These are phyloP conservation scores for Lepus europaeus DNA, from an alignment of 2,113 vertebrate species.

Conservation along the genomic window DNA sequence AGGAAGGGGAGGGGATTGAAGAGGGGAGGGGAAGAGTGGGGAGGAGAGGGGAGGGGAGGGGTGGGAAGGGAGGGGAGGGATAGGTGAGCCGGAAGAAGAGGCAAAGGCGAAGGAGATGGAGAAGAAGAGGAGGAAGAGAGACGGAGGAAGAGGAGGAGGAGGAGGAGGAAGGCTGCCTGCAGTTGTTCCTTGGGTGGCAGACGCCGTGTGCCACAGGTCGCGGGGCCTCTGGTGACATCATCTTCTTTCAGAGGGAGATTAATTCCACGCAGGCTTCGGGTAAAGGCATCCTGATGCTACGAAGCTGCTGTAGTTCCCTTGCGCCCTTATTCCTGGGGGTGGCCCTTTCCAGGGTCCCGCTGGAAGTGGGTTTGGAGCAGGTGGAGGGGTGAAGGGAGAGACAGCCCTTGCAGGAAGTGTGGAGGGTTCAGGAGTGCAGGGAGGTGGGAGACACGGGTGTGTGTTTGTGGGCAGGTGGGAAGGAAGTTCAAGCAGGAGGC, in stretches of 20 bases:
- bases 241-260: not conserved
- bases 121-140: not conserved
- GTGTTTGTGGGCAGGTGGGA: not conserved
- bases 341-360: not conserved
- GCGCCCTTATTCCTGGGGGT: not conserved
- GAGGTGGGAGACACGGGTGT: not conserved
- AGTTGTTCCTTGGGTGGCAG: not conserved
- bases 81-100: not conserved
- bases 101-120: not conserved
- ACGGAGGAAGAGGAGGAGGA: not conserved
- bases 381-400: not conserved
- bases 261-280: not conserved
- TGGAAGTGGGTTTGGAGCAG: not conserved
- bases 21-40: not conserved
- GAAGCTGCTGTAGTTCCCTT: not conserved
- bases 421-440: not conserved
- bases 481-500: not conserved
- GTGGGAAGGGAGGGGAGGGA: rapidly evolving
- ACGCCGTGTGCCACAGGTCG: rapidly evolving
- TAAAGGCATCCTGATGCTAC: rapidly evolving
- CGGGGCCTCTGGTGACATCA: not conserved
- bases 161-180: not conserved
- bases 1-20: no score
- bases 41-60: not conserved
- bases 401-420: not conserved